Percentiles rank a stretch among this genome's conserved stretches.
Evolutionary conservation across 2,888 invertebrate species (phyloP).

Genomic region (Desoria tigrina): DNA sequence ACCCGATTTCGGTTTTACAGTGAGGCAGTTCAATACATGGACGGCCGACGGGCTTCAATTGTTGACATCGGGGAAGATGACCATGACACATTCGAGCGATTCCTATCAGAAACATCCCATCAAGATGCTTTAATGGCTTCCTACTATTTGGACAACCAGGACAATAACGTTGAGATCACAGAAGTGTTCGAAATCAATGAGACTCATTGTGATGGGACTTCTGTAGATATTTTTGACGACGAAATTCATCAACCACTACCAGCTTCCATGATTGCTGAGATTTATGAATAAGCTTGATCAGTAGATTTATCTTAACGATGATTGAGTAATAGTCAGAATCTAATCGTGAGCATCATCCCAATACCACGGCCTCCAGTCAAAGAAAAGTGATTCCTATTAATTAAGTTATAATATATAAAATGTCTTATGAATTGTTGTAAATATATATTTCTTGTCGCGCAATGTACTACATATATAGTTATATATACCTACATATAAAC

Average conservation of each 20-base stretch:
- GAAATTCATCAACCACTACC: slow-evolving; percentile 18
- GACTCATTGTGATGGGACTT: slow-evolving; percentile 11
- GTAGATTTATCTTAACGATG: too few relatives aligned
- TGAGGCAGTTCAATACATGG: slow-evolving; percentile 27
- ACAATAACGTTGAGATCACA: slow-evolving; percentile 45
- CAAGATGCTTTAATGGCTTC: slow-evolving; percentile 88
- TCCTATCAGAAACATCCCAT: slow-evolving; percentile 71
- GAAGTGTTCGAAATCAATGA: slow-evolving; percentile 46
- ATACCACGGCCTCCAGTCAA: slow-evolving; percentile 4
- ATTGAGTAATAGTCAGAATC: slow-evolving; percentile 5
- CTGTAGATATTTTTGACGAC: background rate
- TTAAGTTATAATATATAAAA: too few relatives aligned
- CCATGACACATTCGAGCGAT: slow-evolving; percentile 63
- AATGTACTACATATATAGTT: background rate
- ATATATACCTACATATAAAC: background rate
- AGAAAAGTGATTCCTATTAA: slow-evolving; percentile 4
- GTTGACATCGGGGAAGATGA: slow-evolving; percentile 52
- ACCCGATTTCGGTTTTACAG: too few relatives aligned
- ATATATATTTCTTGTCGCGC: too few relatives aligned
- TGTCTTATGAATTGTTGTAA: too few relatives aligned
- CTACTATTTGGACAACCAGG: slow-evolving; percentile 85
- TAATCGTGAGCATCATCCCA: background rate
- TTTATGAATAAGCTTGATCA: slow-evolving; percentile 31
- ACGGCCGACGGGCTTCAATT: slow-evolving; percentile 32
- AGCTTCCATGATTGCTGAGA: slow-evolving; percentile 37